Evolutionary conservation across 2,797 vertebrate species (phyloP), one percentile per base, ranked within the genome.

Genomic region (Brachyalestes nurse): DNA sequence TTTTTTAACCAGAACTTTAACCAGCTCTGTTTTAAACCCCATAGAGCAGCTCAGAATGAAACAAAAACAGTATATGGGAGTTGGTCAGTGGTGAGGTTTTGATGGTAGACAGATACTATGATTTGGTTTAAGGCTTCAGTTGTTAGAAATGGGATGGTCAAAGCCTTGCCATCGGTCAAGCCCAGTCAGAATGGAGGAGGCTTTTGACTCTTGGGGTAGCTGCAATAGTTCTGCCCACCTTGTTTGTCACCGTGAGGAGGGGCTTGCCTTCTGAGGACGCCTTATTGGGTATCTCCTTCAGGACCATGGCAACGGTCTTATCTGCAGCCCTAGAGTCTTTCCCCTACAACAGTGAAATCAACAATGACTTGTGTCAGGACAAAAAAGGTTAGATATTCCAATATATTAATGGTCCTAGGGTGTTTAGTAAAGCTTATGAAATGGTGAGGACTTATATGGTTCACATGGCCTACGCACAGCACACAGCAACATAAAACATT

Each of bases 241-340:
- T 98, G 95, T 96, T 97, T 95, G 97, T 95, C 96, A 98, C 95
- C 92, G 97, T 96, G 94, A 99, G 97, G 96, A 98, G 98, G 96
- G 97, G 97, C 94, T 98, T 99, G 95, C 97, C 98, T 96, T 99
- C 98, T 92, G 97, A 96, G 92, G 97, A 97, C 95, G 97, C 96
- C 96, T 97, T 97, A 96, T 97, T 98, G 93, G 98, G 97, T 94
- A 98, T 97, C 97, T 99, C 98, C 98, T 99, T 99, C 97, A 99
- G 97, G 96, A 98, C 98, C 98, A 99, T 99, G 95, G 97, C 97
- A 96, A 99, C 98, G 96, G 97, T 96, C 96, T 97, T 99, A 98
- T 99, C 98, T 95, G 97, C 96, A 92, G 97, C 97, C 97, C 98
- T 99, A 99, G 97, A 95, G 96, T 97, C 96, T 99, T 97, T 99